Percentiles rank a stretch among this genome's conserved stretches.
Evolutionary conservation across 1,140 invertebrate genomes (phyloP).

Genomic region (Nymphalis io): DNA sequence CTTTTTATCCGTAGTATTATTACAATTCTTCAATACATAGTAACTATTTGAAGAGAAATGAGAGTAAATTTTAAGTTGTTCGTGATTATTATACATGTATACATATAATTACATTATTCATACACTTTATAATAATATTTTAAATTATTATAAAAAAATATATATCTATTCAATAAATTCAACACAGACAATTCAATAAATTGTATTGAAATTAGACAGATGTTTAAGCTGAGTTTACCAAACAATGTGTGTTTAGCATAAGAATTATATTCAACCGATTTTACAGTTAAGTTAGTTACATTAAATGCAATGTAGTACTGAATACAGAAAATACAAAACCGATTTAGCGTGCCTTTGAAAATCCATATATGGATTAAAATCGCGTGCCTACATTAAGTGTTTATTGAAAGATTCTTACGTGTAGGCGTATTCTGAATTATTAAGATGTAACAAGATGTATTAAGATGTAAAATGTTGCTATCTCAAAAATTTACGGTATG

Average conservation of each 20-base stretch:
- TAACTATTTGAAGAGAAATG: too few relatives aligned
- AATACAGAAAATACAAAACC: conserved; percentile 23
- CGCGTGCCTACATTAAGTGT: conserved; percentile 20
- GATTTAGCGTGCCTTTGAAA: conserved; percentile 26
- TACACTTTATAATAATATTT: too few relatives aligned
- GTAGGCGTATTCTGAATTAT: conserved; percentile 2
- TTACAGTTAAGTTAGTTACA: conserved; percentile 37
- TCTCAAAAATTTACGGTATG: background rate
- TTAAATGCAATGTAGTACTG: conserved; percentile 27
- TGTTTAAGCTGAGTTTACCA: conserved; percentile 12
- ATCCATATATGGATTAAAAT: conserved; percentile 32
- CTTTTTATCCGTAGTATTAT: too few relatives aligned
- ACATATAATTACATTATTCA: too few relatives aligned
- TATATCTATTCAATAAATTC: background rate
- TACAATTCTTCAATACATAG: too few relatives aligned
- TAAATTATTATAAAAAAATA: too few relatives aligned
- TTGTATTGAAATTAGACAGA: conserved; percentile 12
- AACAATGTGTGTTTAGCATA: conserved; percentile 36
- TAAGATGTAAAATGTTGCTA: background rate
- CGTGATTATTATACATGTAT: too few relatives aligned
- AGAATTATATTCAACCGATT: conserved; percentile 34
- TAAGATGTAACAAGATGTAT: conserved; percentile 9
- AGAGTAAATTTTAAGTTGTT: too few relatives aligned
- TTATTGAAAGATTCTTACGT: conserved; percentile 17
- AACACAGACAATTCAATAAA: background rate